Base-by-base conservation (phyloP, 1,140 invertebrate species). In the Drosophila kanapiae region DNA sequence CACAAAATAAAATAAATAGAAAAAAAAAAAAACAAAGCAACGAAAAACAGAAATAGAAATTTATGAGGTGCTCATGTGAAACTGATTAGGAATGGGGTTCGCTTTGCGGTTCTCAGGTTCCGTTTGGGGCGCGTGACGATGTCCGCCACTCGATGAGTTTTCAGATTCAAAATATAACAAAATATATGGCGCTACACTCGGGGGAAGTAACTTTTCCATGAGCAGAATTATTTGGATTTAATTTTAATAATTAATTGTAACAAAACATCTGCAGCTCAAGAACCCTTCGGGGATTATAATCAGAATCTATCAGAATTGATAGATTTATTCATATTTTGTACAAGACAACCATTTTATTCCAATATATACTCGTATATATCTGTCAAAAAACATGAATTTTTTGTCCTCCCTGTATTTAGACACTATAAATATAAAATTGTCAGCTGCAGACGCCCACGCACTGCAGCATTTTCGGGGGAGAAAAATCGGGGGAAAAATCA, bases 391-490 rank as follows among this genome's bases (percentile, higher is more conserved):
- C 16, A 8, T 23, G 14, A 13, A 33, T 53, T 53, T 18, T 37
- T 35, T 35, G 16, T 23, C 14, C 35, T 38, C 53, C 35, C 53
- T 38, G 18, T 56, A 27, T 56, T 56, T 56, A 14, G 53, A 56
- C 53, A n/a, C 77, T 88, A 87, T 87, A 87, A 87, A 87, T 87
- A 87, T 78, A 63, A 88, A 90, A 80, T 84, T 80, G 85, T 87
- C 84, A 87, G 84, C 84, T 87, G 84, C 85, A 88, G 72, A 84
- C 84, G 85, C 84, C 84, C 80, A 88, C 84, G 84, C 70, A 74
- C 29, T 60, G 67, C 80, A 65, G 79, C 70, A 51, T 78, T 68
- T 75, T 75, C 64, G 78, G 81, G 75, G 45, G 14, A 16, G 65
- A 37, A 53, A 68, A 69, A 49, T 38, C 33, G 11, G 62, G 67